Percentiles rank a stretch among this genome's conserved stretches.
Evolutionary conservation across 1,140 invertebrate genomes (phyloP).

Genomic region (Drosophila ambigua): DNA sequence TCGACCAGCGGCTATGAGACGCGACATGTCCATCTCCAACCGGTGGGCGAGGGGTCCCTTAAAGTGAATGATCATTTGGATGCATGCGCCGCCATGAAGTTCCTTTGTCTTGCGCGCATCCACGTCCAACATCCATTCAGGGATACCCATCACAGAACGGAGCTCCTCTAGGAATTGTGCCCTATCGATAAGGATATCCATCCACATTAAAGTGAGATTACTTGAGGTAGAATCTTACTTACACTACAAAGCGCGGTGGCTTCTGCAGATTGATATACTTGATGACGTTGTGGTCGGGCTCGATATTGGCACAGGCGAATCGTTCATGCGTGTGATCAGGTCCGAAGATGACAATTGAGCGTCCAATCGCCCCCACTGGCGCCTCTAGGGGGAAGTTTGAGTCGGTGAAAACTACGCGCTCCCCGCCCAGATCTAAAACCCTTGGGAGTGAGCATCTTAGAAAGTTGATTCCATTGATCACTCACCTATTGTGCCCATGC

Average conservation of each 20-base stretch:
- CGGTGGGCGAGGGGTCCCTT: slow-evolving; percentile 91
- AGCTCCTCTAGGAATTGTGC: slow-evolving; percentile 94
- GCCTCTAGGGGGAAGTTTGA: slow-evolving; percentile 94
- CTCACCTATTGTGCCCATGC: slow-evolving; percentile 91
- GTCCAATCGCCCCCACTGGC: slow-evolving; percentile 90
- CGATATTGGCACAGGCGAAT: slow-evolving; percentile 96
- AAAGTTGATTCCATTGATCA: background rate
- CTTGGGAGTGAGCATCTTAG: background rate
- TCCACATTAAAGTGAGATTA: background rate
- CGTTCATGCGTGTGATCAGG: slow-evolving; percentile 88
- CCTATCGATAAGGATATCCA: slow-evolving; percentile 83
- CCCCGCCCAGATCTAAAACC: slow-evolving; percentile 88
- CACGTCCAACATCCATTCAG: slow-evolving; percentile 94
- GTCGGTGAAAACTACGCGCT: slow-evolving; percentile 92
- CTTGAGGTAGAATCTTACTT: slow-evolving; percentile 80
- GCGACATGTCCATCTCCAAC: slow-evolving; percentile 89
- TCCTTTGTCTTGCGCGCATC: slow-evolving; percentile 92
- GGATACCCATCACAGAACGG: slow-evolving; percentile 92
- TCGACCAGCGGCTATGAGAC: slow-evolving; percentile 89
- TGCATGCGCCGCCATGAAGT: slow-evolving; percentile 91
- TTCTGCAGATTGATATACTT: slow-evolving; percentile 95
- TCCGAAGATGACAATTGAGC: slow-evolving; percentile 93
- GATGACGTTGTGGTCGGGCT: slow-evolving; percentile 95
- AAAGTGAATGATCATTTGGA: slow-evolving; percentile 95
- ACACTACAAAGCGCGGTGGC: slow-evolving; percentile 94